phyloP scores from a whole-genome alignment of 2,888 invertebrate species.

The Pinctada fucata region DNA sequence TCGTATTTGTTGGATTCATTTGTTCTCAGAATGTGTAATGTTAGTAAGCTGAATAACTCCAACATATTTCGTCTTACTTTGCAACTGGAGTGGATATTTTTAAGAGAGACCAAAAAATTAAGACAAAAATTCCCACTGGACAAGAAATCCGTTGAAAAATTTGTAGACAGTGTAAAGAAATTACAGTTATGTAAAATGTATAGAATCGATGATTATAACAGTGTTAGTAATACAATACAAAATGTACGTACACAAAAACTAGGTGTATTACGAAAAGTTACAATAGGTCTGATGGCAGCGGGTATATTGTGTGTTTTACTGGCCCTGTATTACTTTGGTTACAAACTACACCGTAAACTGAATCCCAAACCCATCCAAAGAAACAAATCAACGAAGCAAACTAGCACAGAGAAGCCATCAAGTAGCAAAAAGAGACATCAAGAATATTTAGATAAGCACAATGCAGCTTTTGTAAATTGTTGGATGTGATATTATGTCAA shows the following conservation, averaged over 20 bases:
- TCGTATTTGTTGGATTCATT: background rate
- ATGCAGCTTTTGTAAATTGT: too few species aligned
- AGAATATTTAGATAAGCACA: too few species aligned
- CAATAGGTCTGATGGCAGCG: background rate
- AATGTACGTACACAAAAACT: background rate
- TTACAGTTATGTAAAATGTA: background rate
- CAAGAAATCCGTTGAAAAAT: background rate
- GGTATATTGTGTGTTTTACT: background rate
- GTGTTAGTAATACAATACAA: background rate
- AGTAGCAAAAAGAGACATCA: too few species aligned
- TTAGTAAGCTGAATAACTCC: background rate
- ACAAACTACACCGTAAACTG: background rate
- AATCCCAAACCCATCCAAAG: background rate
- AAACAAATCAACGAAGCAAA: too few species aligned
- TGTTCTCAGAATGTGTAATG: background rate
- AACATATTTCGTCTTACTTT: background rate
- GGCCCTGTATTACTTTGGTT: background rate
- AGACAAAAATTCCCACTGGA: background rate
- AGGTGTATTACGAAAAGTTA: background rate
- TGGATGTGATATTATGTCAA: too few species aligned
- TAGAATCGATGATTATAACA: background rate
- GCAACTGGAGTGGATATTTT: background rate
- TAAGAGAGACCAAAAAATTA: background rate
- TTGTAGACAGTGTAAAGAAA: background rate
- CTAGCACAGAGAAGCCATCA: too few species aligned